Conservation (phyloP, 2,888 invertebrate genomes). For the Hyalella azteca region DNA sequence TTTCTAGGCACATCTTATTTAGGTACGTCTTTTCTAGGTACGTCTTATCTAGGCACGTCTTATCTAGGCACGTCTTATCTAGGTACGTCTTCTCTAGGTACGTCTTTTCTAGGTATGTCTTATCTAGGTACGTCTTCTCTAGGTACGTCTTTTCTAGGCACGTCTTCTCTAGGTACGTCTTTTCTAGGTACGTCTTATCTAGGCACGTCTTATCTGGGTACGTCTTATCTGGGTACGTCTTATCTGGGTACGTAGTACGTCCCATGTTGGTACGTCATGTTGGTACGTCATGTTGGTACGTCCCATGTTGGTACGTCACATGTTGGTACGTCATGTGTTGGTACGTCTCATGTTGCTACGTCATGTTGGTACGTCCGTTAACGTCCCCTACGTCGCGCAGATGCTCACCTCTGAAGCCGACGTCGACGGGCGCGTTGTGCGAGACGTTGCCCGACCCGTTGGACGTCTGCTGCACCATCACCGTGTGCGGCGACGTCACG, state of each 20-base stretch:
- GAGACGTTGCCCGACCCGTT: slow-evolving; percentile 81
- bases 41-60: neutral
- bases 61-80: too few species aligned
- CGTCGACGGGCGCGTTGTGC: slow-evolving; percentile 69
- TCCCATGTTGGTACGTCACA: neutral
- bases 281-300: neutral
- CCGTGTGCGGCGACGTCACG: slow-evolving; percentile 72
- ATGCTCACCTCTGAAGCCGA: neutral
- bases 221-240: too few species aligned
- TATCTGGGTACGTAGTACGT: neutral
- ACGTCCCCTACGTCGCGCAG: neutral
- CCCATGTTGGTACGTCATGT: too few species aligned
- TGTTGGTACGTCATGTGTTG: neutral
- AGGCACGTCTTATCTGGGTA: too few species aligned
- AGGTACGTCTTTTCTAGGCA: too few species aligned
- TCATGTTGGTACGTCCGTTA: too few species aligned
- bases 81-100: neutral
- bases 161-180: neutral
- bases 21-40: neutral
- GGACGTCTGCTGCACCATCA: slow-evolving; percentile 83
- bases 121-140: too few species aligned
- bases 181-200: neutral
- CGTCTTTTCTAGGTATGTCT: neutral
- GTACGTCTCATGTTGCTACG: neutral
- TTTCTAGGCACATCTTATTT: neutral